Conservation (phyloP, 2,797 vertebrate genomes). For the Leucoraja ocellata region DNA sequence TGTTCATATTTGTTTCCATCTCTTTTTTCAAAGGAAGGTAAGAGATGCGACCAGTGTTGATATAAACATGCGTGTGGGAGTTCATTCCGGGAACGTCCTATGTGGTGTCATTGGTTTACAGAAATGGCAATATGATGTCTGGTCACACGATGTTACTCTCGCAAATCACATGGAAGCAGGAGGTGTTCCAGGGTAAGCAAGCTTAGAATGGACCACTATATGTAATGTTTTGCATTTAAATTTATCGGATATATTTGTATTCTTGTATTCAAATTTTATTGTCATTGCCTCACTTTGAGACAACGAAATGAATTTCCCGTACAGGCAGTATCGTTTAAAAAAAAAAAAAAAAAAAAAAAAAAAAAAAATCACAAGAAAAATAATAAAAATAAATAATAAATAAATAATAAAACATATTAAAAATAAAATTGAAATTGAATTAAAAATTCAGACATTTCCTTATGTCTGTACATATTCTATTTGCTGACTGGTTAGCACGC, state of each 20-base stretch:
- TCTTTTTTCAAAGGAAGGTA: slow-evolving; percentile 71
- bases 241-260: not conserved
- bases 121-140: slow-evolving; percentile 98
- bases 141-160: slow-evolving; percentile 94
- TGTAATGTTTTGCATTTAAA: not conserved
- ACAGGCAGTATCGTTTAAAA: no score
- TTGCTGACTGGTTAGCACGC: no score
- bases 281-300: no score
- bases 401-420: no score
- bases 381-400: no score
- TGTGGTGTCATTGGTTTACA: slow-evolving; percentile 92
- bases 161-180: slow-evolving; percentile 98
- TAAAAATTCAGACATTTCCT: no score
- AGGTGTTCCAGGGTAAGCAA: slow-evolving; percentile 84
- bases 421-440: no score
- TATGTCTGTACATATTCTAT: not conserved
- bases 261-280: no score
- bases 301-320: no score
- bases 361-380: no score
- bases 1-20: not conserved
- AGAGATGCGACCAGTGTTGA: slow-evolving; percentile 88
- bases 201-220: not conserved
- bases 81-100: slow-evolving; percentile 93
- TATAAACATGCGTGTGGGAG: slow-evolving; percentile 94
- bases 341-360: no score